phyloP scores from a whole-genome alignment of 2,797 vertebrate genomes.

The Parotocinclus haroldoi region DNA sequence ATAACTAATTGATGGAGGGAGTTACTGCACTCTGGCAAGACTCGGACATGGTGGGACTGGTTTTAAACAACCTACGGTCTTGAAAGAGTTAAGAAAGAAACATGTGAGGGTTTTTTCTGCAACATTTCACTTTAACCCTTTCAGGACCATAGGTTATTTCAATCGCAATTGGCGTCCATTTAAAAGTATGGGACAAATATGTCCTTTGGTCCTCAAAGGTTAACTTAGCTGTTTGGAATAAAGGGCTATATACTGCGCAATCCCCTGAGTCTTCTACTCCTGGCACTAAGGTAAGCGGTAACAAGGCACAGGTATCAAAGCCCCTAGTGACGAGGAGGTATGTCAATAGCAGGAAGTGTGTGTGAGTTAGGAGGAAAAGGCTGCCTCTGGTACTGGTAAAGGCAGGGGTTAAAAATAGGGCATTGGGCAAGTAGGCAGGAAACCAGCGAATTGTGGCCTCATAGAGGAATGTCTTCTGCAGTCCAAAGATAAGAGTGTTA shows the following conservation, averaged over 20 bases:
- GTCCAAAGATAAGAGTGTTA: conserved; percentile 89
- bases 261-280: conserved; percentile 14
- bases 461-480: conserved; percentile 92
- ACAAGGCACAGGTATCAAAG: conserved; percentile 51
- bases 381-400: conserved; percentile 87
- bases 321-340: conserved; percentile 58
- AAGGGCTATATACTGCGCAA: not conserved
- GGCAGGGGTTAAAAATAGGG: conserved; percentile 90
- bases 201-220: too few relatives aligned
- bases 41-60: too few relatives aligned
- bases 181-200: too few relatives aligned
- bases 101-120: too few relatives aligned
- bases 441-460: conserved; percentile 86
- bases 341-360: conserved; percentile 82
- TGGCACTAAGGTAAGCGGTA: conserved; percentile 25
- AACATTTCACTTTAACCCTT: too few relatives aligned
- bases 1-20: too few relatives aligned
- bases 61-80: too few relatives aligned
- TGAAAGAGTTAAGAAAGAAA: too few relatives aligned
- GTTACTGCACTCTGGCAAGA: too few relatives aligned
- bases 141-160: too few relatives aligned
- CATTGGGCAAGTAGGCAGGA: conserved; percentile 93
- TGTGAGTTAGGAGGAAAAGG: conserved; percentile 87
- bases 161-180: too few relatives aligned
- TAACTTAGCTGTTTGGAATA: not conserved